Evolutionary conservation across 2,797 vertebrate species (phyloP).

Genomic region (Acanthiza pusilla): DNA sequence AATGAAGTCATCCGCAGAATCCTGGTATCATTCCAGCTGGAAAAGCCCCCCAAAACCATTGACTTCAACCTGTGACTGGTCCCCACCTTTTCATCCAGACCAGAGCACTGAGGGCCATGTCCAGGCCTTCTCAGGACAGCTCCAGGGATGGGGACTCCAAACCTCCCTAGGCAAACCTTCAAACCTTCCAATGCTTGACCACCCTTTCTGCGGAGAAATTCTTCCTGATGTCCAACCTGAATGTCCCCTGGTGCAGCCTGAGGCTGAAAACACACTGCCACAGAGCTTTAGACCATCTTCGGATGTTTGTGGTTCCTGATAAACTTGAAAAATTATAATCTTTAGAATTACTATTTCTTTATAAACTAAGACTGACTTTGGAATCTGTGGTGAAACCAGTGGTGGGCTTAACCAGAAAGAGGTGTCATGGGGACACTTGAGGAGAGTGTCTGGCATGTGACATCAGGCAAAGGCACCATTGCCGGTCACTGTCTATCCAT

Average conservation of each 20-base stretch:
- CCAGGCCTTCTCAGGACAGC: neutral
- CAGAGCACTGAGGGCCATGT: neutral
- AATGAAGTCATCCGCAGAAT: neutral
- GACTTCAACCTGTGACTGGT: neutral
- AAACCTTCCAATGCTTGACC: neutral
- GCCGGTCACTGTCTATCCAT: rapidly evolving
- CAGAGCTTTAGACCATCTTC: neutral
- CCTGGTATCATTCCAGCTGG: neutral
- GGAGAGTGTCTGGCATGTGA: neutral
- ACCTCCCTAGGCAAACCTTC: neutral
- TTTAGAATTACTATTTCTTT: neutral
- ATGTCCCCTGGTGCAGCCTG: neutral
- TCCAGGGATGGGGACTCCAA: neutral
- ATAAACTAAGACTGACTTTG: neutral
- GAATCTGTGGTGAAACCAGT: neutral
- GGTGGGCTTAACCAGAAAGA: neutral
- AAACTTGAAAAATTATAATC: neutral
- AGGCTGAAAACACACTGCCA: neutral
- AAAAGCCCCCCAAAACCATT: neutral
- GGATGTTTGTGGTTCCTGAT: neutral
- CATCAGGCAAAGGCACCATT: neutral
- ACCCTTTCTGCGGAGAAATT: neutral
- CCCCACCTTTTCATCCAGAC: neutral
- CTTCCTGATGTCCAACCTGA: neutral
- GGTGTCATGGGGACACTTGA: too few species aligned